A percentile compares a stretch with the other conserved stretches of the same genome.
These are phyloP conservation scores for Dasyprocta punctata DNA, from an alignment of 2,113 vertebrate genomes.

Conservation along the genomic window DNA sequence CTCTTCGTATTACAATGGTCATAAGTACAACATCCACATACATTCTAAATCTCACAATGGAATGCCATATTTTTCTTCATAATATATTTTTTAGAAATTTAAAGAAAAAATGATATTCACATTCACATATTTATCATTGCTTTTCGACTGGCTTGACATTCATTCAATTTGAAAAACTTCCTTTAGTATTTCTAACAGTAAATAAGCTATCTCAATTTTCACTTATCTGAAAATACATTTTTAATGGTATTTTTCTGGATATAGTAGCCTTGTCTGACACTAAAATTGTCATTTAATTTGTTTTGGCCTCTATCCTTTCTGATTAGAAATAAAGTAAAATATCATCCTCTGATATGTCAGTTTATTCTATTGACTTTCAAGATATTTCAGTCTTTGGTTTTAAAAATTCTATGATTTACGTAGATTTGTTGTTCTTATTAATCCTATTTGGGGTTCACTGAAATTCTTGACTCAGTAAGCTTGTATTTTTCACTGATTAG, in stretches of 20 bases:
- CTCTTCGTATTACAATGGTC: not conserved
- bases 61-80: not conserved
- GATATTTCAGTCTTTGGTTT: not conserved
- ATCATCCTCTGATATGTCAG: not conserved
- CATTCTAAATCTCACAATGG: not conserved
- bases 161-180: not conserved
- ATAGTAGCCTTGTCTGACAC: not conserved
- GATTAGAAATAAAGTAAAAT: not conserved
- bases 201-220: not conserved
- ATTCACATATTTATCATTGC: not conserved
- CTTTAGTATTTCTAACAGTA: not conserved
- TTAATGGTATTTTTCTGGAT: not conserved
- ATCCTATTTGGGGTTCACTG: not conserved
- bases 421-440: not conserved
- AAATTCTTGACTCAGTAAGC: not conserved
- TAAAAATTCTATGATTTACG: not conserved
- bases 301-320: not conserved
- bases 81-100: not conserved
- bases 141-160: not conserved
- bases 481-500: not conserved
- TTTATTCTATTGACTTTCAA: not conserved
- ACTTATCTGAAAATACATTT: not conserved
- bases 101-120: not conserved
- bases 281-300: constrained; percentile 2
- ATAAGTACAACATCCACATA: not conserved